phyloP scores from a whole-genome alignment of 2,888 invertebrate species.

The Acrocyrtus sp. region DNA sequence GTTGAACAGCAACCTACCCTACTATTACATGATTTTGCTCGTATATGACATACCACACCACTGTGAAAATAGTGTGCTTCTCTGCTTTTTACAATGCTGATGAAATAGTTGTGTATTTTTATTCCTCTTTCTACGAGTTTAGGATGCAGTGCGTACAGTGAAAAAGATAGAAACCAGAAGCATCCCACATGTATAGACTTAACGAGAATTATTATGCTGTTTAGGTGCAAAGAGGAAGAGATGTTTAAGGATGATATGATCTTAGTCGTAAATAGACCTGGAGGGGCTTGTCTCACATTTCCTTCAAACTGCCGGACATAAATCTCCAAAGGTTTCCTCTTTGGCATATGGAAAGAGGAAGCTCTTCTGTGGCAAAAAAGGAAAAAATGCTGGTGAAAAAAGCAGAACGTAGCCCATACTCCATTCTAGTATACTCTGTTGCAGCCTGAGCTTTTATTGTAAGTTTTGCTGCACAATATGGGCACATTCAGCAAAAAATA shows the following conservation, averaged over 20 bases:
- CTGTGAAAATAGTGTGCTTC: no score
- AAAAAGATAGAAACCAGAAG: conserved; percentile 8
- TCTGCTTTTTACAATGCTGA: conserved; percentile 14
- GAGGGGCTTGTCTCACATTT: conserved; percentile 56
- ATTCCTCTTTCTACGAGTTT: conserved; percentile 45
- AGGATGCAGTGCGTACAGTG: conserved; percentile 27
- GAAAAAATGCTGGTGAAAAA: conserved; percentile 44
- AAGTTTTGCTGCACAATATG: no score
- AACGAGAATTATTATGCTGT: no score
- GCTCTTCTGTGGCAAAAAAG: conserved; percentile 41
- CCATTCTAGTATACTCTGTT: no score
- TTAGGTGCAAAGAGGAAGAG: conserved; percentile 21
- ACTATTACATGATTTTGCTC: conserved; percentile 37
- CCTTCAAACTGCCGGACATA: conserved; percentile 58
- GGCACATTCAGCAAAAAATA: no score
- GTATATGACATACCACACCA: conserved; percentile 4
- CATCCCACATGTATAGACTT: no score
- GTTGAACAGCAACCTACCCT: conserved; percentile 47
- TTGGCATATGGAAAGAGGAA: conserved; percentile 50
- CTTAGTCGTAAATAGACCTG: conserved; percentile 49
- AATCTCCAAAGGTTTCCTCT: conserved; percentile 54
- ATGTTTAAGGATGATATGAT: conserved; percentile 50
- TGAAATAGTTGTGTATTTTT: conserved; percentile 46
- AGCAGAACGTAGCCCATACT: conserved; percentile 12
- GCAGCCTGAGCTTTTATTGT: no score